Evolutionary conservation across 2,113 vertebrate genomes (phyloP), one percentile per base, ranked within the genome.

Genomic region (Petroica traversi): DNA sequence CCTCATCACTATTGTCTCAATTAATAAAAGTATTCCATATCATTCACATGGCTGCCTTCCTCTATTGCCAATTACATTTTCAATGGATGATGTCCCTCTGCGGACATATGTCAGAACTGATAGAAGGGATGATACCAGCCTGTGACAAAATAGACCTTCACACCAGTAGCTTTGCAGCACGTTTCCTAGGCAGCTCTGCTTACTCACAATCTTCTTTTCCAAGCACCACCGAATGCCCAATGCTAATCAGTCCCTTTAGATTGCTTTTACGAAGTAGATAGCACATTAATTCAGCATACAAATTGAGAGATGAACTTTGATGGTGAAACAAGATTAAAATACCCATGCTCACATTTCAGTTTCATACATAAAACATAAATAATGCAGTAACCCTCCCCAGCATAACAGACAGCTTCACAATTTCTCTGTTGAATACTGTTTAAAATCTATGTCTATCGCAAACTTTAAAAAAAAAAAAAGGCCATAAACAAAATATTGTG

Each of bases 331-430:
- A 63, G 87, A 94, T 92, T 92, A 96, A 97, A 81, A 67, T 95
- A 93, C 79, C 66, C 78, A 33, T 92, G 94, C 89, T 97, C 78
- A 80, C 89, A 96, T 97, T 97, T 97, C 89, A 75, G 92, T 94
- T 97, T 96, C 90, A 89, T 93, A 90, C 91, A 93, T 96, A 97
- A 95, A 96, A 93, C 89, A 96, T 95, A 97, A 97, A 97, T 91
- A 97, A 93, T 68, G 66, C 74, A 88, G 64, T 88, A 97, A 95
- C 62, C 82, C 80, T 97, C 72, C 57, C 55, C 91, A 80, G 46
- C 86, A 85, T 89, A 92, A 94, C 68, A 93, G 83, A 82, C 43
- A 94, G 81, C 89, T 91, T 85, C 77, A 84, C 74, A 46, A 85
- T 96, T 95, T 89, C 67, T 86, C 48, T 89, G 41, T 79, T 95